Evolutionary conservation across 2,888 invertebrate species (phyloP).

Genomic region (Ophion costatus): DNA sequence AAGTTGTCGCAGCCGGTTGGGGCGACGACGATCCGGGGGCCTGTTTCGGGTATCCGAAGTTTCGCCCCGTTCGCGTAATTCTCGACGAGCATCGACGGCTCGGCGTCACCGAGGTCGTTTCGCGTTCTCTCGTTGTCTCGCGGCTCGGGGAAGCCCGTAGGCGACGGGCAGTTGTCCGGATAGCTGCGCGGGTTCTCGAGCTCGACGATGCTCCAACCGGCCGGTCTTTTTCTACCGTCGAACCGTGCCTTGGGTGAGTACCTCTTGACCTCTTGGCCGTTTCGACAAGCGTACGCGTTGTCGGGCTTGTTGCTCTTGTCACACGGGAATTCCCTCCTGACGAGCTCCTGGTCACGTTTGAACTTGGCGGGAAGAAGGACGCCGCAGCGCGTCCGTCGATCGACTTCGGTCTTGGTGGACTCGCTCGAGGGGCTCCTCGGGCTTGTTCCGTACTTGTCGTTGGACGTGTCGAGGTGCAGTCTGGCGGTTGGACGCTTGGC

Average conservation of each 20-base stretch:
- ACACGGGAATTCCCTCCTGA: conserved; percentile 68
- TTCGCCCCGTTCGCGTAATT: conserved; percentile 64
- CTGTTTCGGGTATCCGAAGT: conserved; percentile 48
- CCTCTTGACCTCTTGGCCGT: conserved; percentile 68
- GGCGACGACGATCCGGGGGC: conserved; percentile 60
- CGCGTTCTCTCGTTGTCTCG: conserved; percentile 59
- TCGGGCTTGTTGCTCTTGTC: conserved; percentile 71
- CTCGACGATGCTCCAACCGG: conserved; percentile 73
- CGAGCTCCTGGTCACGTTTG: conserved; percentile 65
- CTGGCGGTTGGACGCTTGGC: conserved; percentile 74
- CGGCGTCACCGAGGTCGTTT: conserved; percentile 8
- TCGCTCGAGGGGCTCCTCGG: conserved; percentile 67
- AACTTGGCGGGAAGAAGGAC: conserved; percentile 65
- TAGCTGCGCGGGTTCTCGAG: conserved; percentile 66
- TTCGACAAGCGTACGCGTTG: conserved; percentile 64
- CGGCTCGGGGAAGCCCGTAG: conserved; percentile 46
- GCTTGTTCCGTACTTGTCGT: conserved; percentile 6
- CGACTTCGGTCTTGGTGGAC: conserved; percentile 68
- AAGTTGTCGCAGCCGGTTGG: conserved; percentile 71
- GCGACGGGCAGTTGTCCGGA: conserved; percentile 49
- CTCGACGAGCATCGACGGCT: conserved; percentile 30
- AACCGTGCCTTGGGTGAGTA: conserved; percentile 70
- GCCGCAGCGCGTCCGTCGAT: conserved; percentile 68
- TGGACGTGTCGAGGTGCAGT: conserved; percentile 36
- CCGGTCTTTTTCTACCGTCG: conserved; percentile 73